These are phyloP conservation scores for Drosophila acutilabella DNA, from an alignment of 2,888 invertebrate species.

Conservation along the genomic window DNA sequence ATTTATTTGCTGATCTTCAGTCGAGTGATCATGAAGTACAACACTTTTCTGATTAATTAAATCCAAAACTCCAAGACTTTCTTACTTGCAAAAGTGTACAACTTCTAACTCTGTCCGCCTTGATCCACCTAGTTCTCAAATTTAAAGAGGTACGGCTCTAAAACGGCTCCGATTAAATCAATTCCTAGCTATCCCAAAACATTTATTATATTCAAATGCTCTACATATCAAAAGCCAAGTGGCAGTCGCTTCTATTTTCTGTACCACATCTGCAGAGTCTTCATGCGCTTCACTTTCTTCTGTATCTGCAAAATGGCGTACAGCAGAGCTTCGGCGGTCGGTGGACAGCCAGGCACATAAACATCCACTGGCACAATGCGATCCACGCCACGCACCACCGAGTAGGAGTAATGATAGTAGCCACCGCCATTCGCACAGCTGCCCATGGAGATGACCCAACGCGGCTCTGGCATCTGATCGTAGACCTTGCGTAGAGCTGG, in stretches of 20 bases:
- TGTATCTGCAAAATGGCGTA: conserved; percentile 98
- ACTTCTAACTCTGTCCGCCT: too few relatives aligned
- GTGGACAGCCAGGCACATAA: conserved; percentile 99
- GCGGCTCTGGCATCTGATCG: conserved; percentile 98
- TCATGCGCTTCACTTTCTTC: conserved; percentile 98
- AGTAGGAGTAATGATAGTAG: conserved; percentile 99
- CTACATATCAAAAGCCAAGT: not conserved
- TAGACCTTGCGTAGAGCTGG: conserved; percentile 98
- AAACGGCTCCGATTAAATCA: not conserved
- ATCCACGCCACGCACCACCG: conserved; percentile 99
- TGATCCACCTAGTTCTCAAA: too few relatives aligned
- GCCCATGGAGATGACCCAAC: conserved; percentile 99
- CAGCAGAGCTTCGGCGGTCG: conserved; percentile 98
- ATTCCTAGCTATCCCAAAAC: not conserved
- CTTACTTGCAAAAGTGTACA: too few relatives aligned
- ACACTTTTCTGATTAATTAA: not conserved
- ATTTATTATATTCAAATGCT: not conserved
- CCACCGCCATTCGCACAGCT: conserved; percentile 99
- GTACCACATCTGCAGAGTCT: conserved; percentile 96
- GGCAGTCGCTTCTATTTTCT: conserved; percentile 86
- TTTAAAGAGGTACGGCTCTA: too few relatives aligned
- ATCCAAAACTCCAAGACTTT: not conserved
- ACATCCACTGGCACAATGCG: conserved; percentile 99
- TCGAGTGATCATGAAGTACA: not conserved
- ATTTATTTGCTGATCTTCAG: not conserved